phyloP scores from a whole-genome alignment of 2,113 vertebrate species.

The Notothenia rossii region DNA sequence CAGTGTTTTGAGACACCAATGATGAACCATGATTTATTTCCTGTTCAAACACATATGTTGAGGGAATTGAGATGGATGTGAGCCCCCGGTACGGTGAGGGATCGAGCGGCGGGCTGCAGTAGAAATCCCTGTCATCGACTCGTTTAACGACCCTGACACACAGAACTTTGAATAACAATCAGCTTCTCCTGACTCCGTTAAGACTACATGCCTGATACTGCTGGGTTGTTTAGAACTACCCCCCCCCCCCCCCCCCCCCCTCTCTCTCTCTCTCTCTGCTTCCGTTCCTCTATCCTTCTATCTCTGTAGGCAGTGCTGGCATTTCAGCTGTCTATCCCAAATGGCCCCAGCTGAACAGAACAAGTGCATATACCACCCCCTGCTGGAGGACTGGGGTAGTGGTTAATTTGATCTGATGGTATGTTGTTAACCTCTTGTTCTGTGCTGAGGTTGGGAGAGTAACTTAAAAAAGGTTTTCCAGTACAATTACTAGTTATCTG shows the following conservation, averaged over 20 bases:
- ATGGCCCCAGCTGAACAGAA: slow-evolving; percentile 71
- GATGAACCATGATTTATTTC: slow-evolving; percentile 83
- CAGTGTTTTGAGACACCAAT: slow-evolving; percentile 77
- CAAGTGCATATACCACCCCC: slow-evolving; percentile 82
- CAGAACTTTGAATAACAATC: slow-evolving; percentile 84
- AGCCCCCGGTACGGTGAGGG: slow-evolving; percentile 46
- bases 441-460: background rate
- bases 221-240: slow-evolving; percentile 64
- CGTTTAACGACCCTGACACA: slow-evolving; percentile 78
- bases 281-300: slow-evolving; percentile 44
- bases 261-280: background rate
- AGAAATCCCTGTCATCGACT: slow-evolving; percentile 76
- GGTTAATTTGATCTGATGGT: background rate
- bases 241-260: too few relatives aligned
- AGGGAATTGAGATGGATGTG: slow-evolving; percentile 77
- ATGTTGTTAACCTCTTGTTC: background rate
- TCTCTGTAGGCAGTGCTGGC: slow-evolving; percentile 80
- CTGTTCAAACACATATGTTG: slow-evolving; percentile 82
- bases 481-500: too few relatives aligned
- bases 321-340: slow-evolving; percentile 77
- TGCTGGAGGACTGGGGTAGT: slow-evolving; percentile 70
- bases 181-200: slow-evolving; percentile 76
- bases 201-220: slow-evolving; percentile 75
- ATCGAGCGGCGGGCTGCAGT: slow-evolving; percentile 56
- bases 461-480: too few relatives aligned